Evolutionary conservation across 37 sponge, comb jelly and placozoan species (phyloP).

Genomic region (Ianthella basta): DNA sequence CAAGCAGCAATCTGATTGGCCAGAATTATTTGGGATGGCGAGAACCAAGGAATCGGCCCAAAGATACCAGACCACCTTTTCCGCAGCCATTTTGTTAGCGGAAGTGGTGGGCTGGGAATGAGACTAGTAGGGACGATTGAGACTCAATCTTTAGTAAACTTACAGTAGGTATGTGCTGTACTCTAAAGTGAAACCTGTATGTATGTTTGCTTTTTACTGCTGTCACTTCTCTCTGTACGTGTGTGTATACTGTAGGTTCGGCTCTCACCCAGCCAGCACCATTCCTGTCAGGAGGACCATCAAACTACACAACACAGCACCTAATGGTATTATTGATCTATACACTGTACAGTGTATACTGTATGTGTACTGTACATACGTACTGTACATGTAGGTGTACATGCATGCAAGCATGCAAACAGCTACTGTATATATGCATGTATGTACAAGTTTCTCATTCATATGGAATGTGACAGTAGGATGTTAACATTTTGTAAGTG

Average conservation of each 20-base stretch:
- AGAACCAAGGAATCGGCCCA: no score
- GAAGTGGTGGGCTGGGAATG: no score
- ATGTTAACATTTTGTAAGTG: no score
- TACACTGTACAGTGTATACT: neutral
- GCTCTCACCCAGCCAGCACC: constrained; percentile 37
- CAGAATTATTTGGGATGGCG: no score
- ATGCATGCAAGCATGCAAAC: neutral
- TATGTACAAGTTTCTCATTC: neutral
- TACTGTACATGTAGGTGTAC: neutral
- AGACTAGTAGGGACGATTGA: no score
- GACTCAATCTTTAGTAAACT: no score
- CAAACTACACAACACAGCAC: constrained; percentile 57
- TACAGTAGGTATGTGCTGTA: neutral
- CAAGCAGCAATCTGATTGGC: no score
- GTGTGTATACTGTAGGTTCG: constrained; percentile 43
- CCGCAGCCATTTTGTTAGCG: no score
- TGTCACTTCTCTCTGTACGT: neutral
- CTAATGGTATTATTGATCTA: constrained; percentile 54
- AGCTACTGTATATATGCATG: neutral
- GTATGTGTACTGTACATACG: neutral
- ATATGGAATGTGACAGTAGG: neutral
- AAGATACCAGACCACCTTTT: no score
- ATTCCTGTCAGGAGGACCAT: constrained; percentile 43
- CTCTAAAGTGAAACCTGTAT: neutral
- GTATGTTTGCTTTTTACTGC: neutral